Evolutionary conservation across 2,797 vertebrate genomes (phyloP).

Genomic region (Amniataba percoides): DNA sequence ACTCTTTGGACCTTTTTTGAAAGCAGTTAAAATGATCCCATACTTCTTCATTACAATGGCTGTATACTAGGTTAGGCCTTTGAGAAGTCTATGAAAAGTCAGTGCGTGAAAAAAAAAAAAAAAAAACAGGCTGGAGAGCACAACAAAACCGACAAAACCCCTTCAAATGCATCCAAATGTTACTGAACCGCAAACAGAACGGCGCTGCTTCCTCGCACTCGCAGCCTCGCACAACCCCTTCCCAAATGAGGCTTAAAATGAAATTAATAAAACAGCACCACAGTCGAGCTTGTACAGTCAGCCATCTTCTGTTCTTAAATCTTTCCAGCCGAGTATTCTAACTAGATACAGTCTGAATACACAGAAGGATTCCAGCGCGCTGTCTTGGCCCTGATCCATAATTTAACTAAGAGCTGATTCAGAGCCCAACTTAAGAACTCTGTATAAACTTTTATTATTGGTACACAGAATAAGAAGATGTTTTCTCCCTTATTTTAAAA

Average conservation of each 20-base stretch:
- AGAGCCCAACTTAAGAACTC: constrained; percentile 50
- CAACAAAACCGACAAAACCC: neutral
- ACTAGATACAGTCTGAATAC: constrained; percentile 39
- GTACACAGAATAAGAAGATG: constrained; percentile 38
- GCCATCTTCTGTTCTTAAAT: constrained; percentile 16
- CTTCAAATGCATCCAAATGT: constrained; percentile 1
- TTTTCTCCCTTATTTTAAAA: constrained; percentile 45
- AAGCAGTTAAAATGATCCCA: constrained; percentile 38
- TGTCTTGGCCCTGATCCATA: constrained; percentile 54
- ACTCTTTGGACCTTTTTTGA: constrained; percentile 34
- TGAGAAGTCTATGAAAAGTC: constrained; percentile 40
- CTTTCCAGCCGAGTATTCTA: constrained; percentile 20
- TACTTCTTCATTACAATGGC: constrained; percentile 47
- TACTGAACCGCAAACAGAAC: neutral
- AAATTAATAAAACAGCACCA: neutral
- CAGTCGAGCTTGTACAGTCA: constrained; percentile 1
- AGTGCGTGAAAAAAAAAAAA: neutral
- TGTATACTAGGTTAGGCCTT: constrained; percentile 10
- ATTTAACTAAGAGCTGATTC: constrained; percentile 64
- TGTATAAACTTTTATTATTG: constrained; percentile 51
- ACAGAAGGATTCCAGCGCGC: constrained; percentile 32
- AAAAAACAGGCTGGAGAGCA: constrained; percentile 9
- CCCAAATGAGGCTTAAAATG: neutral
- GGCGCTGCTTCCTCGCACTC: neutral
- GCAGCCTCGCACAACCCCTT: neutral